Percentiles rank a stretch among this genome's conserved stretches.
phyloP scores from a whole-genome alignment of 2,888 invertebrate species.

The Mesorhabditis belari region DNA sequence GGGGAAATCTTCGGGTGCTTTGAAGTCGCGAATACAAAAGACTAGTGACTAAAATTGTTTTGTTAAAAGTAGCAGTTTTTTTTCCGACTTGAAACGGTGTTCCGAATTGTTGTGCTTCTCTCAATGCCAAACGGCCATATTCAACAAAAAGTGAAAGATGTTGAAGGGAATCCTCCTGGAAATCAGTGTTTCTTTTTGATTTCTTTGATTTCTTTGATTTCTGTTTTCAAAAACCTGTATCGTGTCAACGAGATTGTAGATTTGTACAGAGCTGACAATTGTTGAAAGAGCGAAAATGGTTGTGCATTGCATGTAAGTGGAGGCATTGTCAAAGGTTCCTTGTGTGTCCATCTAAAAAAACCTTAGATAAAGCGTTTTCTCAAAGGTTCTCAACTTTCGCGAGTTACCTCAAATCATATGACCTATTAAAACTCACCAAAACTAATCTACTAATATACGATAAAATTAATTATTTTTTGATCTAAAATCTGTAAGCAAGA shows the following conservation, averaged over 20 bases:
- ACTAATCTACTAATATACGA: no score
- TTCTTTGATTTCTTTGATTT: no score
- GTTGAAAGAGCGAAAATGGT: slow-evolving; percentile 96
- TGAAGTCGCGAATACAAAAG: slow-evolving; percentile 55
- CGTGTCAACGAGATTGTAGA: slow-evolving; percentile 89
- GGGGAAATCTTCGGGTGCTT: slow-evolving; percentile 55
- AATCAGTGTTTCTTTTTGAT: neutral
- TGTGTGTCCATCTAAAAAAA: slow-evolving; percentile 87
- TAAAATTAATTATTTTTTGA: neutral
- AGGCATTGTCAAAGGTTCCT: slow-evolving; percentile 91
- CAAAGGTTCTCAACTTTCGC: no score
- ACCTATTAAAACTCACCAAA: no score
- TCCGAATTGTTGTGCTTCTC: slow-evolving; percentile 60
- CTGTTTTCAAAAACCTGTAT: no score
- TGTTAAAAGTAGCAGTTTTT: neutral
- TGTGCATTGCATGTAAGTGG: slow-evolving; percentile 78
- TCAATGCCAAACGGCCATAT: slow-evolving; percentile 87
- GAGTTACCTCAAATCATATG: no score
- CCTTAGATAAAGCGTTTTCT: neutral
- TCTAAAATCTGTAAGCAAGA: neutral
- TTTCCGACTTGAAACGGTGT: slow-evolving; percentile 46
- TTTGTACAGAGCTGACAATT: slow-evolving; percentile 90
- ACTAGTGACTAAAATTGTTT: slow-evolving; percentile 35
- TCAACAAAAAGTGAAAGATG: slow-evolving; percentile 91
- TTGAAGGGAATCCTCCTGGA: slow-evolving; percentile 81